These are phyloP conservation scores for Manacus vitellinus DNA, from an alignment of 2,113 vertebrate species.

Conservation along the genomic window DNA sequence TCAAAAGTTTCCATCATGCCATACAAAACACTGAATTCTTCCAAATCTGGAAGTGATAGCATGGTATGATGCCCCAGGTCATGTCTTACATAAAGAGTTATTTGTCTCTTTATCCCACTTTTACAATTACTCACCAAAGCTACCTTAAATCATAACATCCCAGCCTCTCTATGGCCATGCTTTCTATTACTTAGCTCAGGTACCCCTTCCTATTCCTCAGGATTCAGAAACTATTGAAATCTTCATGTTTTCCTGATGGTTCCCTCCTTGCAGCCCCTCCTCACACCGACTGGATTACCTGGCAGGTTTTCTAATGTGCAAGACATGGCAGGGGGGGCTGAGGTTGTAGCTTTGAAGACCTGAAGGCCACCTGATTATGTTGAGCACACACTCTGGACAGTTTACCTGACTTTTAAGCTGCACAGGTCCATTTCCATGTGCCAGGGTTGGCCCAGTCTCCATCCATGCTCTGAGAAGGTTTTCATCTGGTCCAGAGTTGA, in stretches of 20 bases:
- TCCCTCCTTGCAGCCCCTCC: not conserved
- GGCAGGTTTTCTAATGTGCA: not conserved
- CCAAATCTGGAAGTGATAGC: not conserved
- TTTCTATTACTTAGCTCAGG: not conserved
- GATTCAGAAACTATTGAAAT: not conserved
- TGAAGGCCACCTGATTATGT: not conserved
- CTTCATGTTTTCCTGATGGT: not conserved
- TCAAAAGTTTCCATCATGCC: not conserved
- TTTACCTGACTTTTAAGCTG: not conserved
- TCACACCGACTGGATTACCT: not conserved
- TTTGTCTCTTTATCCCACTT: not conserved
- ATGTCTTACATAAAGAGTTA: not conserved
- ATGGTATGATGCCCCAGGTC: not conserved
- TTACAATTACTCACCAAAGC: not conserved
- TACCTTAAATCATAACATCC: not conserved
- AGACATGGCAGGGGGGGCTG: not conserved
- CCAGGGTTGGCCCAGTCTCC: not conserved
- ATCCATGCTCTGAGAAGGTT: not conserved
- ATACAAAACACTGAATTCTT: not conserved
- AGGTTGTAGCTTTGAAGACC: not conserved
- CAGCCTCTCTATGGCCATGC: not conserved
- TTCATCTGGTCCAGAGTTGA: not conserved
- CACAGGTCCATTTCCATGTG: not conserved
- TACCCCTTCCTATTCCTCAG: not conserved
- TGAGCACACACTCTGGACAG: accelerated